Conservation (phyloP, 2,797 vertebrate genomes). For the Harpagifer antarcticus region DNA sequence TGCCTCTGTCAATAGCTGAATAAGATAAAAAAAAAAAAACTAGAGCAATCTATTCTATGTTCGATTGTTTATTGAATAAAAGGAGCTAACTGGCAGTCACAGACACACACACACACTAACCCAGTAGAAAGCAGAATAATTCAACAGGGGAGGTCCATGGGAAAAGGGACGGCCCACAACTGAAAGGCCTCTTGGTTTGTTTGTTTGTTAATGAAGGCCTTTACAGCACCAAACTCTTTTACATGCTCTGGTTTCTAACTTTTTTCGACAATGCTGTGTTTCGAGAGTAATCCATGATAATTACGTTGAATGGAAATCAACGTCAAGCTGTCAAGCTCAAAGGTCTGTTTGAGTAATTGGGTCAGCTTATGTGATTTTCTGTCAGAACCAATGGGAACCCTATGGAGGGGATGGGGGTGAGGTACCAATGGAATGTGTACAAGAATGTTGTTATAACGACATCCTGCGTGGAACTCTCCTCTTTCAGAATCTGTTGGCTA, state of each 20-base stretch:
- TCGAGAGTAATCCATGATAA: neutral
- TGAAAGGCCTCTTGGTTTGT: constrained; percentile 24
- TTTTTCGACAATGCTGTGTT: neutral
- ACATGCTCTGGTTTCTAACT: neutral
- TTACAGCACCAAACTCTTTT: constrained; percentile 26
- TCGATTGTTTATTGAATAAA: neutral
- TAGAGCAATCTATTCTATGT: neutral
- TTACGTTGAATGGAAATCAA: constrained; percentile 14
- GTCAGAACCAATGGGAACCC: constrained; percentile 16
- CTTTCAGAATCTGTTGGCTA: neutral
- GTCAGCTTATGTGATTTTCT: constrained; percentile 23
- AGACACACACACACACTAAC: neutral
- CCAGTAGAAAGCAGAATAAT: constrained; percentile 4
- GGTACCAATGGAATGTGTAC: neutral
- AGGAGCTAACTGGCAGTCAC: neutral
- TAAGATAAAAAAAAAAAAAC: neutral
- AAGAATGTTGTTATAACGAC: neutral
- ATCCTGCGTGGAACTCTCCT: neutral
- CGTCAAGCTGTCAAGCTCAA: constrained; percentile 6
- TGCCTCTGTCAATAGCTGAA: neutral
- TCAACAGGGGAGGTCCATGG: constrained; percentile 13
- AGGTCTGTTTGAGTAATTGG: constrained; percentile 1
- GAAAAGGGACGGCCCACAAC: constrained; percentile 3
- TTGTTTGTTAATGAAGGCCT: constrained; percentile 36
- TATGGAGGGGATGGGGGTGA: neutral